Percentiles rank a stretch among this genome's conserved stretches.
Evolutionary conservation across 2,113 vertebrate genomes (phyloP).

Genomic region (Otocyon megalotis): DNA sequence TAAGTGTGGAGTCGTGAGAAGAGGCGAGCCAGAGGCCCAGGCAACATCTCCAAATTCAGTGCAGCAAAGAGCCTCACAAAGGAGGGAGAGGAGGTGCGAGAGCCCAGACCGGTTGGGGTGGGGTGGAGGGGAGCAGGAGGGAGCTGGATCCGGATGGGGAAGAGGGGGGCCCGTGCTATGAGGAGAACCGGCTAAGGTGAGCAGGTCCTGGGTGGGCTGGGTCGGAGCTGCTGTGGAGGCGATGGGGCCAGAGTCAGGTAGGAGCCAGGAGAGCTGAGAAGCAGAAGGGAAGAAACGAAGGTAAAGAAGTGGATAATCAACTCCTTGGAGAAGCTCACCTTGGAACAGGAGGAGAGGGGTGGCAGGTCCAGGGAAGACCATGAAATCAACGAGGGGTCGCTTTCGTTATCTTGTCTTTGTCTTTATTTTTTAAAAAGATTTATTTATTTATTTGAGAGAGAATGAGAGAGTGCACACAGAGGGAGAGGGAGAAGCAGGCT

Average conservation of each 20-base stretch:
- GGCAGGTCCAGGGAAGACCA: too few species aligned
- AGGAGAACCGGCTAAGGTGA: neutral
- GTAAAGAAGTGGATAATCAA: neutral
- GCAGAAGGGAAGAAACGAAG: neutral
- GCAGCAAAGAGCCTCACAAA: neutral
- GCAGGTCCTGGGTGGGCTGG: accelerated
- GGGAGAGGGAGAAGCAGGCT: too few species aligned
- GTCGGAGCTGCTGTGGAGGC: neutral
- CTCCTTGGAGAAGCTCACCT: neutral
- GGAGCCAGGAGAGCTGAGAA: neutral
- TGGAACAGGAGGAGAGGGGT: neutral
- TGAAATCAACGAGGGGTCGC: accelerated
- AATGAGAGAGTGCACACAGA: too few species aligned
- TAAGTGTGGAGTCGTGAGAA: neutral
- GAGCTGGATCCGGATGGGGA: neutral
- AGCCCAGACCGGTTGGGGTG: too few species aligned
- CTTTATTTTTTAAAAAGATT: neutral
- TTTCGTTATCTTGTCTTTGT: neutral
- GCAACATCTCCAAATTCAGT: neutral
- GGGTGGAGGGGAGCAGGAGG: too few species aligned
- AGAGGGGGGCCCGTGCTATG: neutral
- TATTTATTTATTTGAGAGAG: too few species aligned
- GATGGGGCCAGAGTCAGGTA: neutral
- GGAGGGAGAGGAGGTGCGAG: neutral
- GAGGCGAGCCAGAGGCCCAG: neutral